Percentiles rank a stretch among this genome's conserved stretches.
phyloP scores from a whole-genome alignment of 2,113 vertebrate genomes.

The Ceratotherium simum region DNA sequence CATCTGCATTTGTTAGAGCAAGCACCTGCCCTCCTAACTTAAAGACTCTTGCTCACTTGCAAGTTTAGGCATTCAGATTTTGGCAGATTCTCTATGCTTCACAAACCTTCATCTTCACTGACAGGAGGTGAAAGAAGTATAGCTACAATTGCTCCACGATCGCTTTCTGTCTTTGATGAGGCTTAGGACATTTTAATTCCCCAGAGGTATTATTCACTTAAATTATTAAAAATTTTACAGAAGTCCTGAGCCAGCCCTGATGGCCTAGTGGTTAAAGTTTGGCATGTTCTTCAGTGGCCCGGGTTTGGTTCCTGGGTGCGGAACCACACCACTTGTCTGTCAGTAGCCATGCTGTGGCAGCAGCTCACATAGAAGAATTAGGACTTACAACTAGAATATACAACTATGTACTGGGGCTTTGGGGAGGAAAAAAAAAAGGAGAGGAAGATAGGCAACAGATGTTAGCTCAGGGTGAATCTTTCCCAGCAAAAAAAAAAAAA shows the following conservation, averaged over 20 bases:
- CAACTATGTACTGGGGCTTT: no score
- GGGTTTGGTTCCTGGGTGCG: no score
- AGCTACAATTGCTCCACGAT: background rate
- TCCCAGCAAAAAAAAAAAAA: no score
- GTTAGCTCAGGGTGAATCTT: no score
- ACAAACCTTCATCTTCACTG: background rate
- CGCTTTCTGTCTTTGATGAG: background rate
- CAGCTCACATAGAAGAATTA: no score
- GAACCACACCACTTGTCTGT: no score
- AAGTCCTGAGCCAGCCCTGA: background rate
- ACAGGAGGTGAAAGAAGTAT: background rate
- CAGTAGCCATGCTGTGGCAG: no score
- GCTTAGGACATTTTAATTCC: background rate
- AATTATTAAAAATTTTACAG: constrained; percentile 26
- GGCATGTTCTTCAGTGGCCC: no score
- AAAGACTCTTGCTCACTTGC: background rate
- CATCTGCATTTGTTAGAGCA: constrained; percentile 21
- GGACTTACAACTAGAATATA: no score
- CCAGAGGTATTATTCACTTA: background rate
- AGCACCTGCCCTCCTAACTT: background rate
- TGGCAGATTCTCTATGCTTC: constrained; percentile 6
- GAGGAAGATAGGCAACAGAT: no score
- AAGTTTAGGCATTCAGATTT: constrained; percentile 29
- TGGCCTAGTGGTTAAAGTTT: no score
- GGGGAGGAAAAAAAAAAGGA: no score